phyloP scores from a whole-genome alignment of 2,113 vertebrate species.

The Calidris pygmaea region DNA sequence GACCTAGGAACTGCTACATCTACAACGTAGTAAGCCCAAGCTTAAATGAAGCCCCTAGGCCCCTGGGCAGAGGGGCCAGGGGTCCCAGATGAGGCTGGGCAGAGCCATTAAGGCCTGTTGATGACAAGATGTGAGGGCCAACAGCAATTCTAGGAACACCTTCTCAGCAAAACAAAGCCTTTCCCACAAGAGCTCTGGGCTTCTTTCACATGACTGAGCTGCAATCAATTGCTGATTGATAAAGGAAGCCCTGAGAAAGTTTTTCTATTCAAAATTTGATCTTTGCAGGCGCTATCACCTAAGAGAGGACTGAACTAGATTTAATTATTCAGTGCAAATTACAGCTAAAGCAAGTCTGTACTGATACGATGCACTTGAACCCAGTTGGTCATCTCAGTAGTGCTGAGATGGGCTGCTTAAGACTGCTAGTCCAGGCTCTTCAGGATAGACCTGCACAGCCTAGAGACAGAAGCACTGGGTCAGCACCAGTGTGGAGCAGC shows the following conservation, averaged over 20 bases:
- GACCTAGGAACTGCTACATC: neutral
- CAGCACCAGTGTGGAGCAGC: neutral
- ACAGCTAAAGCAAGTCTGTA: neutral
- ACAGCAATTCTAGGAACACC: neutral
- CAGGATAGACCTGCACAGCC: neutral
- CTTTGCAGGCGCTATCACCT: neutral
- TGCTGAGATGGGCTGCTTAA: neutral
- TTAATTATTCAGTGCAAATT: neutral
- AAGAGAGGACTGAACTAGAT: neutral
- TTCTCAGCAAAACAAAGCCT: neutral
- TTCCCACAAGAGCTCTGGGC: neutral
- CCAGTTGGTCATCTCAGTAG: accelerated
- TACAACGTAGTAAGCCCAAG: neutral
- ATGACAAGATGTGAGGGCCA: neutral
- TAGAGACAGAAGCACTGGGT: neutral
- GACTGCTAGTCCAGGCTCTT: neutral
- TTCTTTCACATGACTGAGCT: neutral
- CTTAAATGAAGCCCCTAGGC: neutral
- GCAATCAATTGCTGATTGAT: neutral
- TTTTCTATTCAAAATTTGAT: neutral
- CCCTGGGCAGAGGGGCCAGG: neutral
- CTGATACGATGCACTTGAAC: accelerated
- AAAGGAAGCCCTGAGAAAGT: neutral
- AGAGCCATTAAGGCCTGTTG: neutral
- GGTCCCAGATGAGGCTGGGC: neutral